Evolutionary conservation across 2,888 invertebrate species (phyloP).

Genomic region (Pseudeuparius sepicola): DNA sequence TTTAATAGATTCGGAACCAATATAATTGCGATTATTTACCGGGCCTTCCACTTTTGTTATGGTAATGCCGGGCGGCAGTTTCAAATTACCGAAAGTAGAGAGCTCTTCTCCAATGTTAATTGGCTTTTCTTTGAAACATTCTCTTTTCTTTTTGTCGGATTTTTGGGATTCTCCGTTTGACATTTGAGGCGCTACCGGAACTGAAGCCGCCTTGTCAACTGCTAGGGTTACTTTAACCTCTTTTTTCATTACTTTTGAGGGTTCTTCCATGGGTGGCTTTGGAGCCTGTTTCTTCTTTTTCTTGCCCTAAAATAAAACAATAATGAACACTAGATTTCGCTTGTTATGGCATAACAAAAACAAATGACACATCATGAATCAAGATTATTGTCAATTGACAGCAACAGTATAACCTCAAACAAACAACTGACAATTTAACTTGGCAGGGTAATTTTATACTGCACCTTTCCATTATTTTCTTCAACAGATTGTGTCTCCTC

Average conservation of each 20-base stretch:
- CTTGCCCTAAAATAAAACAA: too few relatives aligned
- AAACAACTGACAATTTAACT: too few relatives aligned
- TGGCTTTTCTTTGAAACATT: constrained; percentile 10
- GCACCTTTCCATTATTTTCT: too few relatives aligned
- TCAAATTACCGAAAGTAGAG: constrained; percentile 17
- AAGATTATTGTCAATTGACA: too few relatives aligned
- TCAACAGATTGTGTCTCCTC: too few relatives aligned
- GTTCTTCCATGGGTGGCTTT: constrained; percentile 3
- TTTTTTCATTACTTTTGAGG: constrained; percentile 16
- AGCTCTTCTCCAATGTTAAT: constrained; percentile 16
- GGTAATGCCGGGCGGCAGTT: constrained; percentile 32
- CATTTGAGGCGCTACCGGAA: constrained; percentile 7
- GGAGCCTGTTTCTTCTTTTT: constrained; percentile 4
- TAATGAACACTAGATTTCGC: too few relatives aligned
- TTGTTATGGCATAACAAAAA: too few relatives aligned
- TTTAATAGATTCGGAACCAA: constrained; percentile 24
- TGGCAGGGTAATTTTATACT: too few relatives aligned
- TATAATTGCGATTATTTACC: constrained; percentile 32
- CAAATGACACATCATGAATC: too few relatives aligned
- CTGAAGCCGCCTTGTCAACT: constrained; percentile 16
- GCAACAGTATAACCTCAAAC: too few relatives aligned
- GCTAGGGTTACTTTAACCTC: constrained; percentile 18
- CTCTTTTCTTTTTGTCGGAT: constrained; percentile 9
- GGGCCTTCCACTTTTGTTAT: constrained; percentile 43
- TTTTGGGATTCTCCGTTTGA: constrained; percentile 4